A percentile compares a stretch with the other conserved stretches of the same genome.
Conservation (phyloP, 2,797 vertebrate species). For the Dermochelys coriacea region DNA sequence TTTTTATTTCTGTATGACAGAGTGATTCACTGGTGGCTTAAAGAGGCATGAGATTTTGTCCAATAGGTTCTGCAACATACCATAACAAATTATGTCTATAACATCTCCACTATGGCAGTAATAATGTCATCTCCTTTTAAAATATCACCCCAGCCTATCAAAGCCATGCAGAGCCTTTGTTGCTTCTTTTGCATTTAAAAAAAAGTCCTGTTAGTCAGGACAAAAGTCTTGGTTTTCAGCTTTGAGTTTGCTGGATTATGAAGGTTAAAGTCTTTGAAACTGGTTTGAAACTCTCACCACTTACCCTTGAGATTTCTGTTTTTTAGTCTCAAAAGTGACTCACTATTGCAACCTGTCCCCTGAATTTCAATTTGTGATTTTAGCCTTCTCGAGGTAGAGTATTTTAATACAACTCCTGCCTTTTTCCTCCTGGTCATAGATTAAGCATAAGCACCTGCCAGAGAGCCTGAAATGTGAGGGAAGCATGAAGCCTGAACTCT, state of each 20-base stretch:
- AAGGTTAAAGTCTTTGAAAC: background rate
- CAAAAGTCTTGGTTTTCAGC: background rate
- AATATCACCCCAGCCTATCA: constrained; percentile 23
- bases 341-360: background rate
- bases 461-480: background rate
- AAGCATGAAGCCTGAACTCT: background rate
- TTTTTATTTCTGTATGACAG: background rate
- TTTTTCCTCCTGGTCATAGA: background rate
- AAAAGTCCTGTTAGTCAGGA: constrained; percentile 10
- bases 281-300: background rate
- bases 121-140: background rate
- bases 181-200: background rate
- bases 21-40: background rate
- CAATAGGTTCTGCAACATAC: constrained; percentile 9
- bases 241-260: background rate
- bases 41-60: constrained; percentile 24
- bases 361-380: background rate
- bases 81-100: constrained; percentile 11
- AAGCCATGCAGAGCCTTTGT: background rate
- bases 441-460: background rate
- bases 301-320: background rate
- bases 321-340: background rate
- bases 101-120: constrained; percentile 7
- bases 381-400: background rate
- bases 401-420: background rate